These are phyloP conservation scores for Dicyrtoma fusca DNA, from an alignment of 2,888 invertebrate species.

Conservation along the genomic window DNA sequence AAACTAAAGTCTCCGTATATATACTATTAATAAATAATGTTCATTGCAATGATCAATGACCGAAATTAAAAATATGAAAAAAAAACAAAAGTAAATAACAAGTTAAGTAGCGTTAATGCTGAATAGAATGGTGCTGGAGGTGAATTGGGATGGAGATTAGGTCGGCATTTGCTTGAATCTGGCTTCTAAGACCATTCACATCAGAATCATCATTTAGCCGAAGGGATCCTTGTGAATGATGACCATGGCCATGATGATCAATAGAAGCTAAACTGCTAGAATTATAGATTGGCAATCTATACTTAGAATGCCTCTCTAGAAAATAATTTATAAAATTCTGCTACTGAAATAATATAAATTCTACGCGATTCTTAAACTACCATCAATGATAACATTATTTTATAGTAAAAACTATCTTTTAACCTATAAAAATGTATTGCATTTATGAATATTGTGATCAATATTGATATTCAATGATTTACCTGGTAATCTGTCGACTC, in stretches of 20 bases:
- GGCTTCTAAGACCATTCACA: slow-evolving; percentile 44
- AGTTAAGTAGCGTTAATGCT: background rate
- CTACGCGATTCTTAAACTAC: too few species aligned
- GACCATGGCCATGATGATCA: slow-evolving; percentile 37
- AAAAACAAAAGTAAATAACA: too few species aligned
- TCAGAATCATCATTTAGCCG: slow-evolving; percentile 45
- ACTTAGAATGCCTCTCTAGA: slow-evolving; percentile 23
- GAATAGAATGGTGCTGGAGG: slow-evolving; percentile 37
- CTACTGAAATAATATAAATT: too few species aligned
- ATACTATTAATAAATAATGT: too few species aligned
- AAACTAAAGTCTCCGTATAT: too few species aligned
- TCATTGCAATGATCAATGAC: too few species aligned
- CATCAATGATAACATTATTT: too few species aligned
- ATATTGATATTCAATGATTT: background rate
- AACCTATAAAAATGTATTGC: too few species aligned
- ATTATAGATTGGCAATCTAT: slow-evolving; percentile 18
- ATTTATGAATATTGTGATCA: too few species aligned
- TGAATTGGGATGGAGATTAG: slow-evolving; percentile 49
- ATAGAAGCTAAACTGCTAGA: slow-evolving; percentile 29
- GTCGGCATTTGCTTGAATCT: slow-evolving; percentile 49
- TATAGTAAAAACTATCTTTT: too few species aligned
- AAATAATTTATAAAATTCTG: slow-evolving; percentile 1
- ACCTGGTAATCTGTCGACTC: slow-evolving; percentile 40
- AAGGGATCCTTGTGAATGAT: slow-evolving; percentile 39
- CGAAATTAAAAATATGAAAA: too few species aligned